Evolutionary conservation across 2,113 vertebrate genomes (phyloP), one percentile per base, ranked within the genome.

Genomic region (Meles meles): DNA sequence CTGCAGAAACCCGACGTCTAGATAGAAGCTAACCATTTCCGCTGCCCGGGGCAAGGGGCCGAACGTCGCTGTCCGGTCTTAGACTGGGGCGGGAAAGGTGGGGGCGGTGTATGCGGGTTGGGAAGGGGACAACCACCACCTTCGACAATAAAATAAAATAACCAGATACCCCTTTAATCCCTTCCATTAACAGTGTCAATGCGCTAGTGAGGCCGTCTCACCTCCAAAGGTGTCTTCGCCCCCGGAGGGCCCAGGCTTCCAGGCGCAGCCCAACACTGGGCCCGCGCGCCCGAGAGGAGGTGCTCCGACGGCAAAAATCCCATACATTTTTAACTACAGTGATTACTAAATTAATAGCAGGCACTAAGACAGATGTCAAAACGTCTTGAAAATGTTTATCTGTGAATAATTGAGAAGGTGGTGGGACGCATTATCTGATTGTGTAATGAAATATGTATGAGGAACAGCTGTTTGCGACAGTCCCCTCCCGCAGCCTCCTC

Each of bases 371-470:
- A 99, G 99, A 99, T 99, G 99, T 99, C 99, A 99, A 99, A 99
- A 99, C 99, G 99, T 99, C 99, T 99, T 99, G 98, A 98, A 99
- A 99, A 99, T 99, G 99, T 99, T 99, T 99, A 99, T 99, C 99
- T 99, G 99, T 99, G 99, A 99, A 99, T 99, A 99, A 99, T 98
- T 99, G 99, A 99, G 98, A 99, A 99, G 98, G 98, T 98, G 98
- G 99, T 98, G 98, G 98, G 98, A 98, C 98, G 99, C 99, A 99
- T 99, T 99, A 99, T 99, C 99, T 99, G 98, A 98, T 99, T 98
- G 98, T 98, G 94, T 98, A 98, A 99, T 99, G 99, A 99, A 99
- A 99, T 99, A 99, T 99, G 99, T 98, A 99, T 99, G 99, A 99
- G 99, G 98, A 99, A 99, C 99, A 99, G 99, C 99, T 99, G 99